A percentile compares a stretch with the other conserved stretches of the same genome.
Conservation (phyloP, 1,140 invertebrate species). For the Liolophura sinensis region DNA sequence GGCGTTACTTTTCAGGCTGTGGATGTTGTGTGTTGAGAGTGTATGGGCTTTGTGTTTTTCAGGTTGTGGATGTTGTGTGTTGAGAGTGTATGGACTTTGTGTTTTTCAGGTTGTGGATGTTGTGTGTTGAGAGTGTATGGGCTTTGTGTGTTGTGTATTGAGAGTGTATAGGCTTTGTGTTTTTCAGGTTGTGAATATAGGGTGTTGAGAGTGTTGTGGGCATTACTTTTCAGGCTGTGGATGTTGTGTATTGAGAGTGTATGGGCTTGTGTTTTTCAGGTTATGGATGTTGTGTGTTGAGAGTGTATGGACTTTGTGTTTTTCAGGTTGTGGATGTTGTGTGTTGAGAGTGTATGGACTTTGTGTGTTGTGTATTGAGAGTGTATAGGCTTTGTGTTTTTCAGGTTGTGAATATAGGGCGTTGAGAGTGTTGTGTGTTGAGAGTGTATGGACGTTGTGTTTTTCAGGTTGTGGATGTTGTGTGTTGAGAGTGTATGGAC, state of each 20-base stretch:
- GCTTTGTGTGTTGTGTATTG: not conserved
- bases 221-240: no score
- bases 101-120: not conserved
- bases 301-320: not conserved
- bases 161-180: not conserved
- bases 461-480: not conserved
- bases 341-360: not conserved
- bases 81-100: not conserved
- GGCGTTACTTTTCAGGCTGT: no score
- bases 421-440: not conserved
- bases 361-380: conserved; percentile 2
- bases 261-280: conserved; percentile 63
- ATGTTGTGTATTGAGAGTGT: not conserved
- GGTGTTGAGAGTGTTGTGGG: no score
- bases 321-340: not conserved
- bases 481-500: no score
- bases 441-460: not conserved
- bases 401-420: not conserved
- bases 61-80: conserved; percentile 97
- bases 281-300: conserved; percentile 92
- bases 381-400: not conserved
- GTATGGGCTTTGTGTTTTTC: conserved; percentile 28
- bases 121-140: no score
- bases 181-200: conserved; percentile 92
- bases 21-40: not conserved